Base-by-base conservation (phyloP, 1,140 invertebrate genomes). In the Mercenaria mercenaria region DNA sequence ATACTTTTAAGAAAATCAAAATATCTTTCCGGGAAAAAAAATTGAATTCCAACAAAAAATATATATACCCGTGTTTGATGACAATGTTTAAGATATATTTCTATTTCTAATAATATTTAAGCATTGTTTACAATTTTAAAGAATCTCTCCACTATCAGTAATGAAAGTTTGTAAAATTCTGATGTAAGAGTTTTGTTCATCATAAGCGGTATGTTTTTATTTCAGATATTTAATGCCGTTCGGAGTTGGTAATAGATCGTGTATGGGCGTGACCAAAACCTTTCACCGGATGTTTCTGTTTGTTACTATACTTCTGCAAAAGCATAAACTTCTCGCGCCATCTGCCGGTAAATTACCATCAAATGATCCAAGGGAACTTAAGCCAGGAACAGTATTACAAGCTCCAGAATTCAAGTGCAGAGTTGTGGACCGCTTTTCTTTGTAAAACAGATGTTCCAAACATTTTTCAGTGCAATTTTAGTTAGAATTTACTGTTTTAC, bases 251-350 rank as follows among this genome's bases (percentile, higher is more conserved):
- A 91, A 89, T 34, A 72, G 94, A 20, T 67, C 61, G 0, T 95
- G 94, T 86, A 93, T 93, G 18, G 94, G 94, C 8, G 94, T 94
- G 74, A 81, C 76, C 0, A 90, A 92, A 47, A 94, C 94, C 0
- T 83, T 84, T 18, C 90, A 90, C 4, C 90, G 95, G 74, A 90
- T 95, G 56, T 94, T 94, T 56, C 50, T 93, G n/a, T 93, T 92
- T 32, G 90, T 94, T 39, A 90, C 90, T 4, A 80, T 88, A 3
- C 43, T 95, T 26, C 56, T 95, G 18, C 93, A 94, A 80, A 91
- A 94, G 13, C 95, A 96, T 79, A 76, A 83, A 34, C 79, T 92
- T 34, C 72, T 90, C 23, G 74, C 91, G 20, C 89, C 89, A 39
- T 67, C 50, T 23, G n/a, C 74, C 23, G 89, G 72, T 4, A 50